Evolutionary conservation across 2,888 invertebrate species (phyloP), one percentile per base, ranked within the genome.

Genomic region (Metopia argyrocephala): DNA sequence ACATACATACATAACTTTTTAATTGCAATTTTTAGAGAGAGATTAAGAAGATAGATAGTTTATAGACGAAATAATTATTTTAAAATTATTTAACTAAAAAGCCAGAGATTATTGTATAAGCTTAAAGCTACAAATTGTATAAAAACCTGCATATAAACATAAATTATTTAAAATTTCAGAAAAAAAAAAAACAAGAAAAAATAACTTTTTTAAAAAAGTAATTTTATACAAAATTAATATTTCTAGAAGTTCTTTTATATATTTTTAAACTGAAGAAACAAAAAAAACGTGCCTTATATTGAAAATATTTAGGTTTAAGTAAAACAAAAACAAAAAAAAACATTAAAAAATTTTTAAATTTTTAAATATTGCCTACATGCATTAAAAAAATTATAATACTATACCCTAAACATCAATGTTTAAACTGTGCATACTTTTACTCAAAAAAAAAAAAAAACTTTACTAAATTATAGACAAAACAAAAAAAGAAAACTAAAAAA

Each of bases 81-180:
- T 86, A 87, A 85, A 79, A 76, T 52, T 68, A 66, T 62, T 65
- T 61, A 75, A 78, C 75, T 76, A 74, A 79, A 78, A 83, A 80
- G 83, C 84, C 84, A 84, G 82, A 84, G 83, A 84, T 84, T 85
- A 84, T 84, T 84, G 78, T 84, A 85, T 84, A 84, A 82, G 76
- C 83, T 82, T 71, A 83, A 84, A 82, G 82, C 78, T 78, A 68
- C 56, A 79, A 76, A 75, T 76, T 65, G 75, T 59, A 83, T 52
- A 69, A 68, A 50, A 76, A 9, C 5, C 21, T 5, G 12, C 21
- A 57, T 25, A 54, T 25, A 54, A 38, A 9, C n/a, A 62, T 54
- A 71, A 59, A 28, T 65, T 50, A 61, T 74, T 70, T 76, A 59
- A 46, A 31, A 59, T 31, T 54, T 50, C n/a, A n/a, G n/a, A n/a